Conservation (phyloP, 2,797 vertebrate genomes). For the Alcedo atthis region DNA sequence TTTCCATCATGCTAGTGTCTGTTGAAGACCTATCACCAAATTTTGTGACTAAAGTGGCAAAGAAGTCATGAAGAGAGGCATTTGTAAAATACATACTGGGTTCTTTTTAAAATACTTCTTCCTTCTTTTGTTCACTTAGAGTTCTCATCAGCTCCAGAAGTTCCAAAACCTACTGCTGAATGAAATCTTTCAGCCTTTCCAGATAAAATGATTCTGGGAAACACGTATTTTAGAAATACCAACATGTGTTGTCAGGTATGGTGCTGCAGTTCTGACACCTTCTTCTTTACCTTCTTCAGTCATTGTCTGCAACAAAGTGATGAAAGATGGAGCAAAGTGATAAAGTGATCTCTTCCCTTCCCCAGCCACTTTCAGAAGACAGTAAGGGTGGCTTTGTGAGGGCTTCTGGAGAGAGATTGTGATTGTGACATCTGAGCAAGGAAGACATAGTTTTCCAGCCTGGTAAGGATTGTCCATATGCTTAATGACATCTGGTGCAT, state of each 20-base stretch:
- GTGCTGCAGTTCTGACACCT: not conserved
- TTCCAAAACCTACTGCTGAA: not conserved
- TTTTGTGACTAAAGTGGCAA: not conserved
- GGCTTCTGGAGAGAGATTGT: not conserved
- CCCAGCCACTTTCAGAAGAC: not conserved
- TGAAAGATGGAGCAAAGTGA: not conserved
- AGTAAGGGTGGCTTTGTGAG: not conserved
- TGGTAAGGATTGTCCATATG: not conserved
- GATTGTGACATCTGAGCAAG: not conserved
- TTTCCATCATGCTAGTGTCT: not conserved
- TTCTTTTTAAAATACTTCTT: not conserved
- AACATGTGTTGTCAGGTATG: not conserved
- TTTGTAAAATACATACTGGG: not conserved
- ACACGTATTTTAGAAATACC: not conserved
- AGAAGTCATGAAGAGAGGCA: not conserved
- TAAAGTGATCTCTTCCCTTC: not conserved
- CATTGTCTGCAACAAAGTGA: not conserved
- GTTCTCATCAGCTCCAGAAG: not conserved
- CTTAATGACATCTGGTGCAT: not conserved
- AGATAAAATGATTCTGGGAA: not conserved
- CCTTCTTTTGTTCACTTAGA: not conserved
- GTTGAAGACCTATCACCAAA: accelerated
- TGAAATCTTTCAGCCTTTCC: not conserved
- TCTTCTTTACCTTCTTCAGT: not conserved
- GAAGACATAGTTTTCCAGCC: not conserved